Evolutionary conservation across 2,888 invertebrate genomes (phyloP), one percentile per base, ranked within the genome.

Genomic region (Orthosia gracilis): DNA sequence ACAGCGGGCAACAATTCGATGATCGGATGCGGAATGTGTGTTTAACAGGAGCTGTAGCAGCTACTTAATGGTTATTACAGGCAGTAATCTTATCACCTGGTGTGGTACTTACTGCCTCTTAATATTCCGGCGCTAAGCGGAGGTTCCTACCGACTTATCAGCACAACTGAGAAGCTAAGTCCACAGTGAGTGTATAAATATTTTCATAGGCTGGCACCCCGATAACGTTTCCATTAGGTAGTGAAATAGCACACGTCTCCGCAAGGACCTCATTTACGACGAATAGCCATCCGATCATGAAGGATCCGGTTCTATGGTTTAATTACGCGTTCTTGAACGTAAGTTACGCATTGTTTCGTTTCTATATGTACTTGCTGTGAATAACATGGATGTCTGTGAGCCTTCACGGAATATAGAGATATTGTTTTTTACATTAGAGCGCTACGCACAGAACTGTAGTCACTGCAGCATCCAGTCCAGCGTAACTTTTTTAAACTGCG

Each of bases 261-360:
- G 87, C 89, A 88, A 92, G 92, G 93, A 92, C 89, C 93, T 92
- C 91, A 92, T 94, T 94, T 93, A 91, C 92, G 93, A 94, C 92
- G 92, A 92, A 93, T 90, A 91, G 92, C 90, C 80, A 88, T 87
- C 87, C 86, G 84, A 87, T 87, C 87, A 80, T 83, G 77, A 80
- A 74, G 72, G 85, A 89, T 84, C 94, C 92, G 93, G 93, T 93
- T 94, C 87, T 85, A 88, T 87, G 91, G 89, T 91, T 94, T 94
- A 94, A 94, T 94, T 94, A 93, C 91, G 88, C 88, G 87, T 89
- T 87, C 91, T 86, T 87, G 88, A 86, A 89, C 83, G 84, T 87
- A 79, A 86, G 74, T 86, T 85, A 88, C 85, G 87, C 89, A 91
- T 92, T 92, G 91, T 92, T 89, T 88, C 73, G 85, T 85, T 87